Percentiles rank a stretch among this genome's conserved stretches.
Conservation (phyloP, 2,797 vertebrate genomes). For the Thripadectes ignobilis region DNA sequence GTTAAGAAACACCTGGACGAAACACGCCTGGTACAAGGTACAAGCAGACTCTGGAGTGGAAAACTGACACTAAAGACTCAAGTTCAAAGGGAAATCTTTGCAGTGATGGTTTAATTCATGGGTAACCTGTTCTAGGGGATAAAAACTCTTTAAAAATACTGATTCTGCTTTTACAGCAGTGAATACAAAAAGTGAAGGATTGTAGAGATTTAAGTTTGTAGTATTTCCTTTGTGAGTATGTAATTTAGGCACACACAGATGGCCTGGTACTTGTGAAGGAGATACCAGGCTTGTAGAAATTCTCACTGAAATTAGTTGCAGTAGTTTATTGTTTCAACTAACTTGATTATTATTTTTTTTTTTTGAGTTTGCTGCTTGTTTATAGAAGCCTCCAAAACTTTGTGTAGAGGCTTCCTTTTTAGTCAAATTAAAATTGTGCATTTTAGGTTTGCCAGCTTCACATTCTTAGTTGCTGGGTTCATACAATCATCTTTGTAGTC, state of each 20-base stretch:
- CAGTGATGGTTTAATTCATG: background rate
- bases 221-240: background rate
- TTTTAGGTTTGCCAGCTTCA: background rate
- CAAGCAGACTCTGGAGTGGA: fast-evolving
- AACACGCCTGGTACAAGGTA: slow-evolving; percentile 80
- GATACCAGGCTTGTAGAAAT: background rate
- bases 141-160: background rate
- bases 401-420: background rate
- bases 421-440: background rate
- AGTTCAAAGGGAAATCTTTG: background rate
- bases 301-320: background rate
- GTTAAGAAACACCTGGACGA: slow-evolving; percentile 79
- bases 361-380: background rate
- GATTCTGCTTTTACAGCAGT: background rate
- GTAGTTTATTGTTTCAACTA: background rate
- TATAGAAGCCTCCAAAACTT: background rate
- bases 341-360: background rate
- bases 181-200: background rate
- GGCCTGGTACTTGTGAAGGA: background rate
- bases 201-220: background rate
- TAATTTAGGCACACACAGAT: background rate
- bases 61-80: background rate
- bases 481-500: background rate
- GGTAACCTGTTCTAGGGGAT: background rate
- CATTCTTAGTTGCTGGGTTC: background rate